These are phyloP conservation scores for Ceratina australensis DNA, from an alignment of 1,140 invertebrate genomes.

Conservation along the genomic window DNA sequence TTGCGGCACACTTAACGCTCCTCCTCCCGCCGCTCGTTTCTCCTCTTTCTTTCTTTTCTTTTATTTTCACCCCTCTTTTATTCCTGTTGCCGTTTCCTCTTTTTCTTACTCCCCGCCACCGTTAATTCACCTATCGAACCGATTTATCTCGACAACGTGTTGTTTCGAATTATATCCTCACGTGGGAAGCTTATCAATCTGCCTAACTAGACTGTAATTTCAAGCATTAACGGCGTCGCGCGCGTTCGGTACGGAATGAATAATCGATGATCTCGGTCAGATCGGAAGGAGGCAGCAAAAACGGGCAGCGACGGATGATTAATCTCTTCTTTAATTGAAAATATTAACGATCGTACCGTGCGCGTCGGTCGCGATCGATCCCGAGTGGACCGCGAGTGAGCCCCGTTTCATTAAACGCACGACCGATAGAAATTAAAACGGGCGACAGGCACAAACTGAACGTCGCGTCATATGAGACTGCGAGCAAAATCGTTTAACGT, in stretches of 20 bases:
- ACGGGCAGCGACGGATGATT: neutral
- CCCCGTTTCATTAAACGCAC: constrained; percentile 31
- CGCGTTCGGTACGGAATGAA: neutral
- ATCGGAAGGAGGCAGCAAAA: neutral
- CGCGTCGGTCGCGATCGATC: constrained; percentile 9
- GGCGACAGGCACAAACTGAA: constrained; percentile 15
- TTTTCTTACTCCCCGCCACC: no score
- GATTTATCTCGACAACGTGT: constrained; percentile 32
- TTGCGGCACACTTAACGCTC: constrained; percentile 49
- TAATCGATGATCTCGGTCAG: constrained; percentile 9
- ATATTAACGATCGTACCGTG: constrained; percentile 26
- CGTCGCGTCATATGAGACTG: constrained; percentile 26
- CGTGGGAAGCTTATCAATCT: neutral
- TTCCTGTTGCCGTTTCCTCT: neutral
- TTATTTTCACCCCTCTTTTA: no score
- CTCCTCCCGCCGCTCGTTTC: neutral
- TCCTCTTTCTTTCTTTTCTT: neutral
- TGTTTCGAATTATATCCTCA: constrained; percentile 12
- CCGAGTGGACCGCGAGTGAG: neutral
- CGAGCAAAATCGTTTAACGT: constrained; percentile 14
- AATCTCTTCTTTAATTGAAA: constrained; percentile 29
- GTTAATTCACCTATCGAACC: constrained; percentile 19
- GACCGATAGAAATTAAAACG: constrained; percentile 22
- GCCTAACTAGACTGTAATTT: constrained; percentile 3
- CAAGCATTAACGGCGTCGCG: neutral